Conservation (phyloP, 53 echinoderm and acorn worm species). For the Arbacia lixula region DNA sequence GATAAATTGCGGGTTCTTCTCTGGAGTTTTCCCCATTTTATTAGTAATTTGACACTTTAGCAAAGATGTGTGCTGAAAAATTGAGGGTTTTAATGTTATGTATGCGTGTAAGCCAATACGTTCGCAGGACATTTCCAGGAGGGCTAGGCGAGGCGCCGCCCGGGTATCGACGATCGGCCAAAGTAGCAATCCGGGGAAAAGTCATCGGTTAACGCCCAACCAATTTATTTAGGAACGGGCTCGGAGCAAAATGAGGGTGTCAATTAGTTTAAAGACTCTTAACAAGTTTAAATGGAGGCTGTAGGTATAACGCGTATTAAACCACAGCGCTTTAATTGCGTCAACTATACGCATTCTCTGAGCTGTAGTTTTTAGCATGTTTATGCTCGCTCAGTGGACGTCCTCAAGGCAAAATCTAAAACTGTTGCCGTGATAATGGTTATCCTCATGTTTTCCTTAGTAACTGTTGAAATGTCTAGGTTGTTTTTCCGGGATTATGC, state of each 20-base stretch:
- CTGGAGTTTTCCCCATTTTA: slow-evolving; percentile 40
- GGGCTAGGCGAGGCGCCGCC: slow-evolving; percentile 4
- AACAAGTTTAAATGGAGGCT: slow-evolving; percentile 57
- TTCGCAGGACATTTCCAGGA: slow-evolving; percentile 15
- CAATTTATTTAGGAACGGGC: slow-evolving; percentile 52
- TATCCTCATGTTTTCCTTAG: slow-evolving; percentile 29
- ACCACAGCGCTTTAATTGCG: slow-evolving; percentile 40
- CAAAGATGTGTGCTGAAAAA: slow-evolving; percentile 55
- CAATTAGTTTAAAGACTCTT: slow-evolving; percentile 56
- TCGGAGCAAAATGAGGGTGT: slow-evolving; percentile 40
- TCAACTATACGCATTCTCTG: slow-evolving; percentile 18
- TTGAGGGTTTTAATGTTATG: slow-evolving; percentile 42
- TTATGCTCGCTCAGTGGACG: no score
- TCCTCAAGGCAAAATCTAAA: no score
- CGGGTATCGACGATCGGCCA: slow-evolving; percentile 21
- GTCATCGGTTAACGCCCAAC: slow-evolving; percentile 55
- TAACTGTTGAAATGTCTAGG: no score
- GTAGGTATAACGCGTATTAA: slow-evolving; percentile 48
- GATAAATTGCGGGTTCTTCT: slow-evolving; percentile 52
- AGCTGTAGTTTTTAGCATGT: no score
- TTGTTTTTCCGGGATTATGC: slow-evolving; percentile 39
- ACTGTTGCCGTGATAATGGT: no score
- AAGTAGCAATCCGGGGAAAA: slow-evolving; percentile 23
- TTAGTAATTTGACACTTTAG: slow-evolving; percentile 34
- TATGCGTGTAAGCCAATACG: slow-evolving; percentile 55